Evolutionary conservation across 1,140 invertebrate genomes (phyloP).

Genomic region (Polyergus mexicanus): DNA sequence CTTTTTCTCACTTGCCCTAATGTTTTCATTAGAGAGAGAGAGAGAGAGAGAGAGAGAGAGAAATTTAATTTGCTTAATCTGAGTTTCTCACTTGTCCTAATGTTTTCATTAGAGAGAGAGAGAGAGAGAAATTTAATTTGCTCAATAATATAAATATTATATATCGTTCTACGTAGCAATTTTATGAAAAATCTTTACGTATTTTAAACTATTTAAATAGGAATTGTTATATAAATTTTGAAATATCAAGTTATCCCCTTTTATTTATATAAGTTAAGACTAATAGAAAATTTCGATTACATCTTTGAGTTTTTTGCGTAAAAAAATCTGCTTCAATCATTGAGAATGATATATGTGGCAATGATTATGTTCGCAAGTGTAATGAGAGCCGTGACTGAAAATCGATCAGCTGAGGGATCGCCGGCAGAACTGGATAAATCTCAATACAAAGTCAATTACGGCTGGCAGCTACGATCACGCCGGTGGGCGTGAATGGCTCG

Average conservation of each 20-base stretch:
- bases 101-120: neutral
- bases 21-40: neutral
- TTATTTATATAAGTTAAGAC: neutral
- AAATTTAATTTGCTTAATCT: neutral
- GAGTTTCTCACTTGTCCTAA: neutral
- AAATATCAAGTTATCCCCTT: neutral
- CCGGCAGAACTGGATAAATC: conserved; percentile 70
- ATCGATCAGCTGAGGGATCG: conserved; percentile 65
- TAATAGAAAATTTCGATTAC: neutral
- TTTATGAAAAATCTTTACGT: neutral
- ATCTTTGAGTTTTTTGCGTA: neutral
- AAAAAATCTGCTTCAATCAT: conserved; percentile 24
- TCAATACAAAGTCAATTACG: conserved; percentile 75
- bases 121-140: neutral
- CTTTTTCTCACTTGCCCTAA: neutral
- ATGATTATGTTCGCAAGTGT: conserved; percentile 30
- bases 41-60: too few relatives aligned
- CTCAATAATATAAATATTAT: neutral
- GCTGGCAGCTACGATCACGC: conserved; percentile 69
- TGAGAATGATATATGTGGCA: conserved; percentile 30
- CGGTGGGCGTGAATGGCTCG: conserved; percentile 72
- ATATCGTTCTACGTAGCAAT: neutral
- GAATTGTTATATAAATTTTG: too few relatives aligned
- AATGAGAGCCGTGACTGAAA: conserved; percentile 48
- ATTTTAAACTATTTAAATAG: too few relatives aligned